These are phyloP conservation scores for Agrotis puta DNA, from an alignment of 2,888 invertebrate genomes.

Conservation along the genomic window DNA sequence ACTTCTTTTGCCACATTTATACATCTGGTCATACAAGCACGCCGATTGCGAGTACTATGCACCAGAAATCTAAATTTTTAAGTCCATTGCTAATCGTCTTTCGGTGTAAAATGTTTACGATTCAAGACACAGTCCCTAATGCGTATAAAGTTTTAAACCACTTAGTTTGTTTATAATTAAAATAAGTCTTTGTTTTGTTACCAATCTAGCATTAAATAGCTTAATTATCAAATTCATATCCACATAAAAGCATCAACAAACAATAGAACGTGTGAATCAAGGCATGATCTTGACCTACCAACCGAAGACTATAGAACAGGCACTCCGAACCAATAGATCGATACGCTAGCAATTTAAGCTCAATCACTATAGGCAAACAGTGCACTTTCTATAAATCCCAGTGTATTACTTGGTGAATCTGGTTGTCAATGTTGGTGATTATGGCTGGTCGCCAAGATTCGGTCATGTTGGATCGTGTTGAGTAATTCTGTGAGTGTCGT, in stretches of 20 bases:
- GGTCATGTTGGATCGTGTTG: slow-evolving; percentile 9
- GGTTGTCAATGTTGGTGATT: slow-evolving; percentile 16
- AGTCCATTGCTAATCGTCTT: no score
- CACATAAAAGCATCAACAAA: not conserved
- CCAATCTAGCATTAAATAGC: not conserved
- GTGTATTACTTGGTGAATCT: slow-evolving; percentile 10
- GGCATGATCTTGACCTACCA: not conserved
- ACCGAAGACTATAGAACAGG: not conserved
- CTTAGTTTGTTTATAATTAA: no score
- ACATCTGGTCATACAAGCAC: no score
- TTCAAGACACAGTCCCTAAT: no score
- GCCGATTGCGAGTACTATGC: no score
- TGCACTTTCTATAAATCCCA: slow-evolving; percentile 20
- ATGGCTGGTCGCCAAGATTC: slow-evolving; percentile 41
- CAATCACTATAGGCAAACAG: slow-evolving; percentile 9
- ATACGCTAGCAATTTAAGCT: slow-evolving; percentile 6
- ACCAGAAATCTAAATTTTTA: no score
- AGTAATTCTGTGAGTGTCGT: slow-evolving; percentile 8
- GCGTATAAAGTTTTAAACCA: no score
- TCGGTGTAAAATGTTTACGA: no score
- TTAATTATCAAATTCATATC: not conserved
- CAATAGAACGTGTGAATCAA: not conserved
- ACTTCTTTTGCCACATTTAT: no score
- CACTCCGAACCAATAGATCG: not conserved
- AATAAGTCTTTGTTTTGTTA: not conserved